These are phyloP conservation scores for Rotaria socialis DNA, from an alignment of 2,888 invertebrate species.

Conservation along the genomic window DNA sequence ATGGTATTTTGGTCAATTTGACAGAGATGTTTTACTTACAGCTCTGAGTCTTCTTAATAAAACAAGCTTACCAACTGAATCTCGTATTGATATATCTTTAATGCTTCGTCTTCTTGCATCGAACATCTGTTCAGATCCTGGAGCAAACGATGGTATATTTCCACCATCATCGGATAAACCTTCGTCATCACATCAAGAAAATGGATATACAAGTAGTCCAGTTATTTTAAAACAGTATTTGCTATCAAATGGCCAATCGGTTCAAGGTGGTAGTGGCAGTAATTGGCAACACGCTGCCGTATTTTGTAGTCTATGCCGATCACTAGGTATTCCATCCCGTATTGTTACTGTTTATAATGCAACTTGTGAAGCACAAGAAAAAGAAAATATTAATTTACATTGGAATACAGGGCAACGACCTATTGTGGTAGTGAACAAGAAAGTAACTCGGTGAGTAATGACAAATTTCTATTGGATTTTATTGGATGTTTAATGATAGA, in stretches of 20 bases:
- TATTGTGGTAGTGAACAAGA: no score
- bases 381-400: not conserved
- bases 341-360: constrained; percentile 34
- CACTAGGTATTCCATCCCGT: constrained; percentile 14
- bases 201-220: not conserved
- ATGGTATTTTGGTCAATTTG: constrained; percentile 37
- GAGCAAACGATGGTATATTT: not conserved
- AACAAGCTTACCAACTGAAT: not conserved
- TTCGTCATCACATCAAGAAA: not conserved
- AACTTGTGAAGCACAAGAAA: not conserved
- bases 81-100: not conserved
- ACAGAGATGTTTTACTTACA: not conserved
- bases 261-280: not conserved
- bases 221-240: not conserved
- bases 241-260: not conserved
- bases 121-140: not conserved
- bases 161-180: not conserved
- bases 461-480: not conserved
- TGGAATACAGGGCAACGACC: not conserved
- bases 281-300: constrained; percentile 9
- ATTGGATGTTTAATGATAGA: not conserved
- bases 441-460: not conserved
- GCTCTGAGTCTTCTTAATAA: not conserved
- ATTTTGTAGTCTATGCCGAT: not conserved
- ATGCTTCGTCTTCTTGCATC: not conserved